Percentiles rank a stretch among this genome's conserved stretches.
phyloP scores from a whole-genome alignment of 2,797 vertebrate genomes.

The Alauda arvensis region DNA sequence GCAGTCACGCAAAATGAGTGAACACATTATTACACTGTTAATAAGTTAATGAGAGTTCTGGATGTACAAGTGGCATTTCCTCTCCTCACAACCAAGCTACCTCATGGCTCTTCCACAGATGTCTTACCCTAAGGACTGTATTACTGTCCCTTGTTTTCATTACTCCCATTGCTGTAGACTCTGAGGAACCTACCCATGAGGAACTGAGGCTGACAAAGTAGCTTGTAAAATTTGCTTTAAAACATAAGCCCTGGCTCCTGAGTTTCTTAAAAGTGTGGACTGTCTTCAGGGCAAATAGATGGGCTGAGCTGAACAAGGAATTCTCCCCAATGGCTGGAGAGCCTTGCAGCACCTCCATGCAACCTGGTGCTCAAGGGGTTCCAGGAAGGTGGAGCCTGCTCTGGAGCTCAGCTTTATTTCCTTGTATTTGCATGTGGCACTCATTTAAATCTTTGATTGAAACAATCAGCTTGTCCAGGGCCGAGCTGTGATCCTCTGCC shows the following conservation, averaged over 20 bases:
- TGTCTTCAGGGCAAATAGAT: not conserved
- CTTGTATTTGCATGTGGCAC: conserved; percentile 24
- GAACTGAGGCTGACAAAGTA: not conserved
- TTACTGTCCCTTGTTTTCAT: not conserved
- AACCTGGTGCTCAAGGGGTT: not conserved
- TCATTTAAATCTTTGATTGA: conserved; percentile 52
- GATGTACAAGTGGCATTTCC: not conserved
- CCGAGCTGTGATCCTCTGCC: conserved; percentile 8
- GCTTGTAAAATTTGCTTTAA: not conserved
- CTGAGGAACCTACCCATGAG: not conserved
- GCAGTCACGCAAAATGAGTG: not conserved
- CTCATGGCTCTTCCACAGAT: not conserved
- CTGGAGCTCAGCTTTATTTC: not conserved
- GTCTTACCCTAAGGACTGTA: not conserved
- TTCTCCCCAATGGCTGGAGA: accelerated
- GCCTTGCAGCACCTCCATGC: not conserved
- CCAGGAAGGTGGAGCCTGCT: not conserved
- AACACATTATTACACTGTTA: not conserved
- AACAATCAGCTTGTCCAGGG: conserved; percentile 47
- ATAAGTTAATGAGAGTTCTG: not conserved
- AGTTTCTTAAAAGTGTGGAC: not conserved
- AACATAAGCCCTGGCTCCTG: not conserved
- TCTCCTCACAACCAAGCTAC: not conserved
- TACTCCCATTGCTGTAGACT: not conserved
- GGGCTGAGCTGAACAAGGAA: accelerated